These are phyloP conservation scores for Phalera bucephala DNA, from an alignment of 2,888 invertebrate species.

Conservation along the genomic window DNA sequence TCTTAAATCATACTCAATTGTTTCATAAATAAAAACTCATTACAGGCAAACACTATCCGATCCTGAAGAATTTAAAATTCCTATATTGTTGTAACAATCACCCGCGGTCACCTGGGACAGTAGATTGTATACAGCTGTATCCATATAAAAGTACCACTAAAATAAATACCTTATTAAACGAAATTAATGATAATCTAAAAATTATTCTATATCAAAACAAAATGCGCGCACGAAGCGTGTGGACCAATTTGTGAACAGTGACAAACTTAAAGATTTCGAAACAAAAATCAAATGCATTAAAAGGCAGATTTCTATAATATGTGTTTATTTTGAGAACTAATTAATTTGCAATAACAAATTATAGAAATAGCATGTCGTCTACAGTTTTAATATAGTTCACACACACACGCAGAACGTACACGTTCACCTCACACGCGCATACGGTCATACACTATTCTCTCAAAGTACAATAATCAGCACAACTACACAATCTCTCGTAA, in stretches of 20 bases:
- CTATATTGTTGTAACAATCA: constrained; percentile 32
- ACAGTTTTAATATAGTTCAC: constrained; percentile 37
- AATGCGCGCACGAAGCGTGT: constrained; percentile 60
- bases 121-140: constrained; percentile 78
- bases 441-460: constrained; percentile 22
- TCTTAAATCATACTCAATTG: constrained; percentile 36
- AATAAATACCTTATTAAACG: constrained; percentile 81
- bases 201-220: constrained; percentile 59
- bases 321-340: constrained; percentile 60
- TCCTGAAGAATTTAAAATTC: constrained; percentile 30
- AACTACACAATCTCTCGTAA: constrained; percentile 49
- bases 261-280: constrained; percentile 46
- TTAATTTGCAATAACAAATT: constrained; percentile 40
- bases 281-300: constrained; percentile 69
- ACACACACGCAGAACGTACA: constrained; percentile 34
- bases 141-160: constrained; percentile 78
- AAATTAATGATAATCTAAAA: constrained; percentile 72
- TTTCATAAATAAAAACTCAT: constrained; percentile 51
- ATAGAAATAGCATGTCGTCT: constrained; percentile 31
- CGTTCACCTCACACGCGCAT: constrained; percentile 24
- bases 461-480: constrained; percentile 38
- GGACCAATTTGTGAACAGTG: constrained; percentile 34
- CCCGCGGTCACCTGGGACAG: constrained; percentile 43
- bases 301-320: constrained; percentile 70
- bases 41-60: constrained; percentile 34